Conservation (phyloP, 2,888 invertebrate genomes). For the Dromius quadrimaculatus region DNA sequence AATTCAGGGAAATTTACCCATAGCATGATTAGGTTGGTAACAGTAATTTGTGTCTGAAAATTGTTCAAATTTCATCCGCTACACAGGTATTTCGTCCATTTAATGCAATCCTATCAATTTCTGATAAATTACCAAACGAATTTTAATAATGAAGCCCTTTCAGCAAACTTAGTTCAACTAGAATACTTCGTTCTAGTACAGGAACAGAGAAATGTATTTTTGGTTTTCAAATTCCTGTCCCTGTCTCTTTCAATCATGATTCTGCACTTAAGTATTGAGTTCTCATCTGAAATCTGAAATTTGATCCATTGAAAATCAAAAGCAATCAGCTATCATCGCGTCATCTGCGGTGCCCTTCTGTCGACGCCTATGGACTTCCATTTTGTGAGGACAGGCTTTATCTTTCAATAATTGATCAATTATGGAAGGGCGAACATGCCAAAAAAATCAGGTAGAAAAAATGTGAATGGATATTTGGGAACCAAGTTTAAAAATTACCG, state of each 20-base stretch:
- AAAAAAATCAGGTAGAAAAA: constrained; percentile 32
- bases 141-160: too few relatives aligned
- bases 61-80: too few relatives aligned
- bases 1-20: too few relatives aligned
- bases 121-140: too few relatives aligned
- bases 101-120: too few relatives aligned
- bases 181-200: not conserved
- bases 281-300: not conserved
- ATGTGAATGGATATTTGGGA: not conserved
- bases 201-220: not conserved
- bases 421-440: constrained; percentile 9
- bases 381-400: constrained; percentile 2
- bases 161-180: not conserved
- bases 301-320: too few relatives aligned
- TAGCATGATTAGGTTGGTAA: too few relatives aligned
- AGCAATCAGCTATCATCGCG: not conserved
- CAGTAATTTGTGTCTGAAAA: too few relatives aligned
- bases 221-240: not conserved
- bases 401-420: constrained; percentile 33
- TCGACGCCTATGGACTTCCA: not conserved
- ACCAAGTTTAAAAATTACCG: too few relatives aligned
- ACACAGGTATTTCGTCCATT: too few relatives aligned
- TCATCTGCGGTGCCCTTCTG: not conserved
- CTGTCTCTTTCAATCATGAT: not conserved
- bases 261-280: not conserved